Evolutionary conservation across 2,888 invertebrate genomes (phyloP).

Genomic region (Chymomyza fuscimana): DNA sequence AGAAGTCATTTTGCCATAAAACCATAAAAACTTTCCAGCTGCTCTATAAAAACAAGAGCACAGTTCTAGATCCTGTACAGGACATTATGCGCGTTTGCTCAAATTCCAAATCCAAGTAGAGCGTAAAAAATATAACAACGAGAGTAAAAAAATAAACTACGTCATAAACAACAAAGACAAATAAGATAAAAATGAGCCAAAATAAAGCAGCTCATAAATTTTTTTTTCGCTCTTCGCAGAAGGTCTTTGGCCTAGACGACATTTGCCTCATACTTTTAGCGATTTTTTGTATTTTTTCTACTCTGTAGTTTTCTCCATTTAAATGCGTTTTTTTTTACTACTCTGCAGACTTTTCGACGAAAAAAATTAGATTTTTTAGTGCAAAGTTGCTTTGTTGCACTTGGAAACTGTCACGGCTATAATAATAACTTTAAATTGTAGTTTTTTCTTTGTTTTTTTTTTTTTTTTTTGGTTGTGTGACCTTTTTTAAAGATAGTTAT

Average conservation of each 20-base stretch:
- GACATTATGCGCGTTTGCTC: neutral
- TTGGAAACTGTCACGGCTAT: slow-evolving; percentile 23
- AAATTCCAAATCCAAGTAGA: slow-evolving; percentile 49
- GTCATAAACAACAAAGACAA: slow-evolving; percentile 53
- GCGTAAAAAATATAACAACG: slow-evolving; percentile 75
- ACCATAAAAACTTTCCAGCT: slow-evolving; percentile 57
- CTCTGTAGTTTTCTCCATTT: slow-evolving; percentile 16
- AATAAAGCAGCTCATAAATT: slow-evolving; percentile 29
- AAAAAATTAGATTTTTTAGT: slow-evolving; percentile 73
- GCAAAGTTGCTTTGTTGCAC: slow-evolving; percentile 45
- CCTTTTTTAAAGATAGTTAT: neutral
- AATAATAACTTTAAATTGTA: slow-evolving; percentile 2
- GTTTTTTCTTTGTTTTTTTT: neutral
- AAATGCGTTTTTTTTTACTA: slow-evolving; percentile 36
- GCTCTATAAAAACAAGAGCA: slow-evolving; percentile 21
- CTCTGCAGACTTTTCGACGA: slow-evolving; percentile 48
- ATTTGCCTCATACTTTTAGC: slow-evolving; percentile 61
- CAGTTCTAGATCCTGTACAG: neutral
- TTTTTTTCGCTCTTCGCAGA: slow-evolving; percentile 44
- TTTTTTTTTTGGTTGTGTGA: neutral
- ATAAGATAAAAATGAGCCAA: slow-evolving; percentile 17
- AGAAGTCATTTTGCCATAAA: slow-evolving; percentile 73
- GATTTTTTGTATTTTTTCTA: slow-evolving; percentile 33
- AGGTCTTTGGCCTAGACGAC: slow-evolving; percentile 31
- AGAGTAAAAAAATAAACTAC: slow-evolving; percentile 54